phyloP scores from a whole-genome alignment of 1,140 invertebrate genomes.

The Drosophila paulistorum region DNA sequence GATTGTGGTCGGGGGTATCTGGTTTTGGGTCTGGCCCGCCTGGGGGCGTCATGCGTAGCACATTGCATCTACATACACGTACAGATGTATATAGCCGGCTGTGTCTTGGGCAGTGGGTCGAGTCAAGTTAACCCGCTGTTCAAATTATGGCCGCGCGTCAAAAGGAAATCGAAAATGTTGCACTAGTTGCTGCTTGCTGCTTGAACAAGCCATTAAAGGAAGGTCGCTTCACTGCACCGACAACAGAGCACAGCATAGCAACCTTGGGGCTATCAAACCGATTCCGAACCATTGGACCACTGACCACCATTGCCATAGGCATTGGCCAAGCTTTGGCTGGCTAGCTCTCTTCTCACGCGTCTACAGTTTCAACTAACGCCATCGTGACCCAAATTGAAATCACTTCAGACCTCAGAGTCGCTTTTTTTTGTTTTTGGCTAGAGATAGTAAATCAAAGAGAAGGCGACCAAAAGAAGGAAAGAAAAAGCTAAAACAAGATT shows the following conservation, averaged over 20 bases:
- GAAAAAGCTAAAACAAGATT: conserved; percentile 50
- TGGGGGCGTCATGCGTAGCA: conserved; percentile 47
- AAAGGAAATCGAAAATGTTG: conserved; percentile 75
- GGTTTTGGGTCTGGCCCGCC: conserved; percentile 35
- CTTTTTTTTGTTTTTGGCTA: conserved; percentile 9
- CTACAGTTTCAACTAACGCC: conserved; percentile 64
- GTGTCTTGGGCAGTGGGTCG: conserved; percentile 54
- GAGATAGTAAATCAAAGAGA: conserved; percentile 23
- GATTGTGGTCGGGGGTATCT: conserved; percentile 21
- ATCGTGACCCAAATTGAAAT: conserved; percentile 62
- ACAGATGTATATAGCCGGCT: background rate
- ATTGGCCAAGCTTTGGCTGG: no score
- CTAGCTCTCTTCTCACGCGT: conserved; percentile 69
- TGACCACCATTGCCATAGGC: conserved; percentile 11
- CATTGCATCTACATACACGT: background rate
- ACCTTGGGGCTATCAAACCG: conserved; percentile 58
- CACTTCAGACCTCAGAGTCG: conserved; percentile 33
- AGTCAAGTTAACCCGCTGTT: conserved; percentile 52
- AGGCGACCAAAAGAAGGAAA: conserved; percentile 9
- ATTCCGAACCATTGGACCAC: conserved; percentile 17
- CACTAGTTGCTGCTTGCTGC: conserved; percentile 49
- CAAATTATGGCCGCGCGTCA: conserved; percentile 59
- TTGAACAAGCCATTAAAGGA: conserved; percentile 68
- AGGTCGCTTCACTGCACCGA: conserved; percentile 64
- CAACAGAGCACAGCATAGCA: conserved; percentile 13